These are phyloP conservation scores for Crematogaster levior DNA, from an alignment of 2,888 invertebrate species.

Conservation along the genomic window DNA sequence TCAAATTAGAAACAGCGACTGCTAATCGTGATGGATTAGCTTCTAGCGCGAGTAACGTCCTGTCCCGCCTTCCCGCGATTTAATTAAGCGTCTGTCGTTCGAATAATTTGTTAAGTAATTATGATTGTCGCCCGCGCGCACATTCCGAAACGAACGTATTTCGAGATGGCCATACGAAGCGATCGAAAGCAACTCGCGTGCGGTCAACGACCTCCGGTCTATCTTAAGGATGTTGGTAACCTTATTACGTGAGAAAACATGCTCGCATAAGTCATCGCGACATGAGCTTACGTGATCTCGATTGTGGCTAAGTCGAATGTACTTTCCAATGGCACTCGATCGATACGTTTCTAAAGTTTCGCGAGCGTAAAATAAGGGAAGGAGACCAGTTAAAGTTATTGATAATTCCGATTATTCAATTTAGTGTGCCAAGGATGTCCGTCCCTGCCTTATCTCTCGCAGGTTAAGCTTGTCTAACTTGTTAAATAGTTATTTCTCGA, in stretches of 20 bases:
- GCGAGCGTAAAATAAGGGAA: not conserved
- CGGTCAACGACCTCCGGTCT: conserved; percentile 4
- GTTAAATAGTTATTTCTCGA: conserved; percentile 46
- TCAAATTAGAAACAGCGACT: conserved; percentile 62
- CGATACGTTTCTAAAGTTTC: conserved; percentile 3
- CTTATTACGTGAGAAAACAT: conserved; percentile 1
- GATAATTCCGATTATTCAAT: conserved; percentile 42
- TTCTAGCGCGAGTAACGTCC: conserved; percentile 45
- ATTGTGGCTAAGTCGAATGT: not conserved
- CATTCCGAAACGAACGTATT: not conserved
- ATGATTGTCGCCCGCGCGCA: conserved; percentile 25
- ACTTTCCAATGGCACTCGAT: not conserved
- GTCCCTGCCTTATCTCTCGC: conserved; percentile 48
- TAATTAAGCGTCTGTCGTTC: conserved; percentile 51
- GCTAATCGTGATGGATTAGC: conserved; percentile 63
- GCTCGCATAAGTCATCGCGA: not conserved
- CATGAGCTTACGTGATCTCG: not conserved
- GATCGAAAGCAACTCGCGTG: not conserved
- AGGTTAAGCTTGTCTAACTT: conserved; percentile 53
- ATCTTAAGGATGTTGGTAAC: not conserved
- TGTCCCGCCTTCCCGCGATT: conserved; percentile 43
- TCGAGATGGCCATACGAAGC: conserved; percentile 9
- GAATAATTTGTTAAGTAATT: conserved; percentile 56
- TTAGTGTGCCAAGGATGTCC: conserved; percentile 43
- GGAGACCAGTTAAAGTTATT: conserved; percentile 21